Percentiles rank a stretch among this genome's conserved stretches.
phyloP scores from a whole-genome alignment of 2,888 invertebrate species.

The Volucella zonaria region DNA sequence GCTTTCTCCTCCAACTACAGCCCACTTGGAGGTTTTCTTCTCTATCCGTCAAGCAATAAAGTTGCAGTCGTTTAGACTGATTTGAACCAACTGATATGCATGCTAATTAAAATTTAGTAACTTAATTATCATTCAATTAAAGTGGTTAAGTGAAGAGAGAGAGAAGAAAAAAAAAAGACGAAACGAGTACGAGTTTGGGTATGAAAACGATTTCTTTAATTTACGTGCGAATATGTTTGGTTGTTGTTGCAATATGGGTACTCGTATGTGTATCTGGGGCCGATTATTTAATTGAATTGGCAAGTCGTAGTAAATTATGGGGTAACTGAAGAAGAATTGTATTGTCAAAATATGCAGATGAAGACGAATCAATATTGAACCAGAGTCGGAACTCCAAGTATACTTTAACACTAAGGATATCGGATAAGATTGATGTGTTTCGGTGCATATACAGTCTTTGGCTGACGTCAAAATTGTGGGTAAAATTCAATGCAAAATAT shows the following conservation, averaged over 20 bases:
- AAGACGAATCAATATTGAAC: too few species aligned
- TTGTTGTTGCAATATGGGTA: constrained; percentile 8
- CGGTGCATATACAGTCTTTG: too few species aligned
- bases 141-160: neutral
- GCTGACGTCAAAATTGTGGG: too few species aligned
- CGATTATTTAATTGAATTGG: constrained; percentile 16
- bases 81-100: constrained; percentile 13
- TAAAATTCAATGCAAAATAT: too few species aligned
- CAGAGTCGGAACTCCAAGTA: too few species aligned
- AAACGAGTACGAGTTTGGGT: neutral
- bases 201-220: constrained; percentile 19
- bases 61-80: constrained; percentile 6
- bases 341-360: too few species aligned
- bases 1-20: constrained; percentile 14
- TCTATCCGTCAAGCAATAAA: neutral
- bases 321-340: too few species aligned
- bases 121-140: constrained; percentile 8
- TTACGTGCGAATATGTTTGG: constrained; percentile 1
- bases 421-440: too few species aligned
- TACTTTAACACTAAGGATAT: too few species aligned
- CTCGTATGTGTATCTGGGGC: neutral
- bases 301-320: neutral
- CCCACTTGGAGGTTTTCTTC: neutral
- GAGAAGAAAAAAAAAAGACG: neutral
- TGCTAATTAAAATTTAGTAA: constrained; percentile 34